These are phyloP conservation scores for Fragum sueziense DNA, from an alignment of 2,888 invertebrate genomes.

Conservation along the genomic window DNA sequence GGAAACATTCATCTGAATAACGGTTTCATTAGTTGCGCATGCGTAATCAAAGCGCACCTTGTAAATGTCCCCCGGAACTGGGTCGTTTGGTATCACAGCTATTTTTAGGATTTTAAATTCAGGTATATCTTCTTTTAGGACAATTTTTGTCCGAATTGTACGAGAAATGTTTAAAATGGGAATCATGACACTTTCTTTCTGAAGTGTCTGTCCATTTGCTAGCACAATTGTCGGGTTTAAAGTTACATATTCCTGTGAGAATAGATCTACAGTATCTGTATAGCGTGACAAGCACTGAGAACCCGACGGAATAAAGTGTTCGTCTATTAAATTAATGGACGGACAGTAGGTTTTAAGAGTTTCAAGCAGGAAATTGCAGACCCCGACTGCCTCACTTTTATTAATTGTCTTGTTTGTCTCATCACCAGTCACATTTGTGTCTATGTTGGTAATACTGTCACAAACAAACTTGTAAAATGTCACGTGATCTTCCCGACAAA, in stretches of 20 bases:
- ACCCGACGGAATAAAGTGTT: neutral
- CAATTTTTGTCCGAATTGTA: slow-evolving; percentile 11
- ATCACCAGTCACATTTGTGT: neutral
- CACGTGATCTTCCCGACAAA: slow-evolving; percentile 11
- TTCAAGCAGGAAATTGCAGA: neutral
- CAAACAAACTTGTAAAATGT: slow-evolving; percentile 6
- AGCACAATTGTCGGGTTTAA: slow-evolving; percentile 17
- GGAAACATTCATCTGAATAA: slow-evolving; percentile 49
- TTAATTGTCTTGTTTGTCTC: neutral
- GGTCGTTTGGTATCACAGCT: slow-evolving; percentile 47
- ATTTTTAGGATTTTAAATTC: slow-evolving; percentile 44
- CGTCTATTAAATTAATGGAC: neutral
- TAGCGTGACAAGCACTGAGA: neutral
- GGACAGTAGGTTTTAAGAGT: neutral
- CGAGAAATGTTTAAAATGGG: slow-evolving; percentile 2
- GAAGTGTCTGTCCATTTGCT: slow-evolving; percentile 13
- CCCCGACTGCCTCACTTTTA: neutral
- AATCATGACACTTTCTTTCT: slow-evolving; percentile 6
- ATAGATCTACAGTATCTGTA: slow-evolving; percentile 27
- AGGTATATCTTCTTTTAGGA: slow-evolving; percentile 33
- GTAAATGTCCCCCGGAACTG: slow-evolving; percentile 52
- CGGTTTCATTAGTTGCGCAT: slow-evolving; percentile 50
- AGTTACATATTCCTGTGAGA: slow-evolving; percentile 18
- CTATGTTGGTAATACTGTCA: slow-evolving; percentile 5
- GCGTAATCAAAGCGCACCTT: slow-evolving; percentile 51